Conservation (phyloP, 2,888 invertebrate genomes). For the Petrolisthes manimaculis region DNA sequence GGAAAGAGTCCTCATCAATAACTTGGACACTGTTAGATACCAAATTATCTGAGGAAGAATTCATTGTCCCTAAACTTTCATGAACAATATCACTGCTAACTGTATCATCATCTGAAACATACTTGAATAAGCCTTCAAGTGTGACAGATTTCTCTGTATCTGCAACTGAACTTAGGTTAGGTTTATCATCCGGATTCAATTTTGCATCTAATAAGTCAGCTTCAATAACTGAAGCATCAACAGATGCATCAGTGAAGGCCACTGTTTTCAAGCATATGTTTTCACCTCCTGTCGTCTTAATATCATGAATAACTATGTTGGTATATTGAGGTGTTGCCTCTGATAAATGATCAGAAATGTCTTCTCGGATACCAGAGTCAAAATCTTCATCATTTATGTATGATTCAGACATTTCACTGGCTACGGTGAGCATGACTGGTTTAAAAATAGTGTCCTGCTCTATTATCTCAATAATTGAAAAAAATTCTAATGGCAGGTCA, state of each 20-base stretch:
- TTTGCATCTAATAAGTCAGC: neutral
- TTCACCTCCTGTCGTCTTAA: neutral
- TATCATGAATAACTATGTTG: too few relatives aligned
- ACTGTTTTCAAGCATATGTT: neutral
- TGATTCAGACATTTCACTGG: neutral
- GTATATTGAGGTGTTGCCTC: too few relatives aligned
- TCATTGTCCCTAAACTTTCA: neutral
- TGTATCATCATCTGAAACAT: neutral
- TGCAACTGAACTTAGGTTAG: neutral
- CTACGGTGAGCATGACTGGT: neutral
- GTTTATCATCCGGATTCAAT: neutral
- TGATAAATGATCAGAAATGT: too few relatives aligned
- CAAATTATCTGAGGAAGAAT: neutral
- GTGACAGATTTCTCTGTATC: conserved; percentile 9
- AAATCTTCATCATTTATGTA: neutral
- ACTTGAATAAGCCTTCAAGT: conserved; percentile 15
- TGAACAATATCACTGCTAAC: neutral
- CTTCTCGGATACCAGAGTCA: too few relatives aligned
- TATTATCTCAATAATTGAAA: too few relatives aligned
- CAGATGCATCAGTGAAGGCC: neutral
- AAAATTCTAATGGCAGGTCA: too few relatives aligned
- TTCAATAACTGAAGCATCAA: neutral
- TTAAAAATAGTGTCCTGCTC: too few relatives aligned
- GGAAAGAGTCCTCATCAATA: too few relatives aligned
- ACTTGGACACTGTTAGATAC: too few relatives aligned